Base-by-base conservation (phyloP, 2,113 vertebrate genomes). In the Lagopus leucura region DNA sequence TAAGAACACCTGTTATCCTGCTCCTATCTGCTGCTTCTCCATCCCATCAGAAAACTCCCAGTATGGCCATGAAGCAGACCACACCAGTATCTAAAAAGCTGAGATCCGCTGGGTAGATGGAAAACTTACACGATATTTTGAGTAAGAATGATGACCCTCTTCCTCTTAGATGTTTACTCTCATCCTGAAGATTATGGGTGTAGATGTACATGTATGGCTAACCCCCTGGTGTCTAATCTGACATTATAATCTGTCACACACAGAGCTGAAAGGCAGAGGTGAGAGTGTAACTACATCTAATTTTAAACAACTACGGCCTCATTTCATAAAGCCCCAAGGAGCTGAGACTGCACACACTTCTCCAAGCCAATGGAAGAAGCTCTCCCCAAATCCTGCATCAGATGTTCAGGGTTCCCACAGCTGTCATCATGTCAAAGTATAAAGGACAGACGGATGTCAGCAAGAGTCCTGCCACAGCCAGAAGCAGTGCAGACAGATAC, bases 21-120 rank as follows among this genome's bases (percentile, higher is more conserved):
- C 28, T 84, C 14, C 71, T 36, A 40, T 16, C 47, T 27, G n/a
- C 11, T 27, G 40, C 65, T 76, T 74, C 34, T 48, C n/a, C 55
- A 17, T 3, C 38, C 54, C 85, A 9, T 12, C 12, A 40, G 18
- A 60, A 34, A 70, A 25, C 18, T 17, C 61, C 16, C 18, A 17
- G 74, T 5, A 25, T 2, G 1, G 48, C 40, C 61, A 43, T 22
- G 63, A 24, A 82, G 18, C 32, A 71, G 64, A 34, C 55, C 65
- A 28, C 28, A 24, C 10, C 4, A 6, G 0, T 52, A 60, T 50
- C 34, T 16, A 27, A 17, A 10, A 36, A 42, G n/a, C 0, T 74
- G 70, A 84, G 40, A 90, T 81, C 77, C 61, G 52, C 66, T 42
- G 45, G 54, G 63, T 60, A 57, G 64, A 54, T 74, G 52, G 65